Evolutionary conservation across 2,888 invertebrate species (phyloP).

Genomic region (Emesis russula): DNA sequence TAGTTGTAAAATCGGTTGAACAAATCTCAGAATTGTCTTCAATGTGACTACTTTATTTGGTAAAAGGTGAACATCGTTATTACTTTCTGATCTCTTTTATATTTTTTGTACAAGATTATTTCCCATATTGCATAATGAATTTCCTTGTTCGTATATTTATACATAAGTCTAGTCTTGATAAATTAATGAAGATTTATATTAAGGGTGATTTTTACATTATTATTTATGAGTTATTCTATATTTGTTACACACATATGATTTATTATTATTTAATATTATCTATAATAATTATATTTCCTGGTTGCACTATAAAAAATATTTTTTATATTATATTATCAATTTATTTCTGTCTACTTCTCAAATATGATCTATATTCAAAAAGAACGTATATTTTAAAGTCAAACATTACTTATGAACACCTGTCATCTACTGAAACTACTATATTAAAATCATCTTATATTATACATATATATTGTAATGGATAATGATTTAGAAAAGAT

Average conservation of each 20-base stretch:
- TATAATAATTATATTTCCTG: too few species aligned
- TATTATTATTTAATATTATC: neutral
- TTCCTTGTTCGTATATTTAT: neutral
- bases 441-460: neutral
- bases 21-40: neutral
- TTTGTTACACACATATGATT: neutral
- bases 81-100: neutral
- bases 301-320: neutral
- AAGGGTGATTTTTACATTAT: neutral
- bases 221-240: neutral
- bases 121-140: neutral
- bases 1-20: neutral
- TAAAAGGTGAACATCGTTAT: neutral
- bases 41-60: neutral
- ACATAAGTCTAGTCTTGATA: neutral
- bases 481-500: neutral
- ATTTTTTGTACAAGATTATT: neutral
- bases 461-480: neutral
- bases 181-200: neutral
- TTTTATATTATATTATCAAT: neutral
- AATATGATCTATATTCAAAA: neutral
- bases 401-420: neutral
- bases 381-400: neutral
- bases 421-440: neutral
- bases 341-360: neutral